Conservation (phyloP, 2,113 vertebrate species). For the Paramormyrops kingsleyae region DNA sequence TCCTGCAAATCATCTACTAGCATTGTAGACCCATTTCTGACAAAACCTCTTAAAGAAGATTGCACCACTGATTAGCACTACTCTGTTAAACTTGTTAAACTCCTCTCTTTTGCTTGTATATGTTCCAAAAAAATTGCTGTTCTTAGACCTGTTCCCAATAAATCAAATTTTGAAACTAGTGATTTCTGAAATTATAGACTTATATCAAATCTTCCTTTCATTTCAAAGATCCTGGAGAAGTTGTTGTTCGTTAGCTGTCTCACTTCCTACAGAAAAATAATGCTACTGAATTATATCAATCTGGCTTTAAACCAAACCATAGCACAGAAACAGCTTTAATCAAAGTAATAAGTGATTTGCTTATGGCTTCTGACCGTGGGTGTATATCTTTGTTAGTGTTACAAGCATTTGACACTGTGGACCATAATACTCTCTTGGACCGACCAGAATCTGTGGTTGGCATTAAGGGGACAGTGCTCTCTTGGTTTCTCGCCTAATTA, state of each 20-base stretch:
- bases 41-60: neutral
- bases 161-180: neutral
- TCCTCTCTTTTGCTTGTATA: neutral
- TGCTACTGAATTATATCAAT: neutral
- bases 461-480: neutral
- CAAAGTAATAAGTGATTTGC: neutral
- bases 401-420: neutral
- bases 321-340: neutral
- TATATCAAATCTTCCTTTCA: neutral
- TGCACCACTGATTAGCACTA: neutral
- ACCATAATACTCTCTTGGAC: neutral
- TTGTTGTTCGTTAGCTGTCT: neutral
- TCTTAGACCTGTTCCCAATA: neutral
- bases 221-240: neutral
- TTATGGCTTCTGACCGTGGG: neutral
- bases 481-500: neutral
- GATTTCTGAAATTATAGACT: neutral
- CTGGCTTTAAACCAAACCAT: neutral
- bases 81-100: neutral
- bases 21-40: neutral
- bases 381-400: neutral
- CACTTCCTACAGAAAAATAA: neutral
- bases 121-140: neutral
- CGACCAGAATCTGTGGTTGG: neutral
- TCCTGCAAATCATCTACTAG: neutral